A percentile compares a stretch with the other conserved stretches of the same genome.
phyloP scores from a whole-genome alignment of 2,113 vertebrate genomes.

The Alligator mississippiensis region DNA sequence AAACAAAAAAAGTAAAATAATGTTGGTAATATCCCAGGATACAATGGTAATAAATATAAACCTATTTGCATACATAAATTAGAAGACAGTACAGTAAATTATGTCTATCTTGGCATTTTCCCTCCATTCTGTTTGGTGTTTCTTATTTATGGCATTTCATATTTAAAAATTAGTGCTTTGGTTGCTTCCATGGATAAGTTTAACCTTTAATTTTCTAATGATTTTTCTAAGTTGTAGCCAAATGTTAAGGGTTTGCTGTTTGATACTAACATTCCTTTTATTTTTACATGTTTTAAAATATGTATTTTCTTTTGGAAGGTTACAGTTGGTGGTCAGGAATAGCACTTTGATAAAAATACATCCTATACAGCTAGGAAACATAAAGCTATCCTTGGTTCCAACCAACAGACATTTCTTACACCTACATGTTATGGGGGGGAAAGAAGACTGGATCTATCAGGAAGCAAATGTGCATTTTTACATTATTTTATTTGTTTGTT shows the following conservation, averaged over 20 bases:
- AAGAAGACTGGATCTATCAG: background rate
- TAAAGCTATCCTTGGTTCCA: background rate
- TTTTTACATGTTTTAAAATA: too few species aligned
- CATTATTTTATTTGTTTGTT: background rate
- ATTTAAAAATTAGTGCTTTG: background rate
- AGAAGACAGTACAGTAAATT: background rate
- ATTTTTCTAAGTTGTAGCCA: background rate
- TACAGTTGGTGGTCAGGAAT: too few species aligned
- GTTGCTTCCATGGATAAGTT: background rate
- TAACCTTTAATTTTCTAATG: accelerated
- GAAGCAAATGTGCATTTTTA: background rate
- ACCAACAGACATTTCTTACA: background rate
- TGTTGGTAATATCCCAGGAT: too few species aligned
- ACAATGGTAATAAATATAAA: accelerated
- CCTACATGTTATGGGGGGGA: background rate
- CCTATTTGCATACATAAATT: background rate
- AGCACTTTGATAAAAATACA: background rate
- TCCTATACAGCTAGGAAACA: background rate
- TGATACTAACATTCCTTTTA: too few species aligned
- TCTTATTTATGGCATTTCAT: background rate
- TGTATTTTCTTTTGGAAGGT: too few species aligned
- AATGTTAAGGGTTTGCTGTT: background rate
- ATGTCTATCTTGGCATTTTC: background rate
- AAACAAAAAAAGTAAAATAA: background rate
- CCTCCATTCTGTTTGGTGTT: background rate